These are phyloP conservation scores for Silurus glanis DNA, from an alignment of 2,113 vertebrate genomes.

Conservation along the genomic window DNA sequence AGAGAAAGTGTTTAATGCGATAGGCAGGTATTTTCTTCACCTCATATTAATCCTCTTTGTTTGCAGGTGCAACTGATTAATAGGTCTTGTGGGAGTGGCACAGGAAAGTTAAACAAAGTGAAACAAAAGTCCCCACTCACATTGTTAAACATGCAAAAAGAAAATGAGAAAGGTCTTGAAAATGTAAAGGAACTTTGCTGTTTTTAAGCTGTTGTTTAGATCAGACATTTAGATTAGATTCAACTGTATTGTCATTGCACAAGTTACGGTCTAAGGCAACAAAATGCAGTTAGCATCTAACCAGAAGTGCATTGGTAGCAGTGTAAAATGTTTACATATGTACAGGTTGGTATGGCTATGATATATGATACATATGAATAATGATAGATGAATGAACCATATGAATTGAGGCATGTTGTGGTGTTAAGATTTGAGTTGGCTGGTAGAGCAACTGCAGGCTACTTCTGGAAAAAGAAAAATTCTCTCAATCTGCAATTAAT, in stretches of 20 bases:
- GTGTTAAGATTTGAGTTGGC: too few relatives aligned
- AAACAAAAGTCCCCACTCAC: slow-evolving; percentile 48
- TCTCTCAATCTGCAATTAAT: not conserved
- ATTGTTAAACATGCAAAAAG: slow-evolving; percentile 5
- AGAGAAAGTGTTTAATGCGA: slow-evolving; percentile 68
- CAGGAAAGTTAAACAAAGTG: slow-evolving; percentile 41
- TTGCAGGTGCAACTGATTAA: slow-evolving; percentile 71
- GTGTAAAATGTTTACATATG: too few relatives aligned
- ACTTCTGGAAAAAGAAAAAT: not conserved
- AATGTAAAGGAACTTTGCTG: not conserved
- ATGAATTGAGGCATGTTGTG: not conserved
- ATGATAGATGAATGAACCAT: too few relatives aligned
- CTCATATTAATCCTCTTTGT: slow-evolving; percentile 63
- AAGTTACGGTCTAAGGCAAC: too few relatives aligned
- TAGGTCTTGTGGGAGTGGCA: slow-evolving; percentile 61
- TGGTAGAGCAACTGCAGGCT: not conserved
- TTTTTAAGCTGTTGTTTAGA: not conserved
- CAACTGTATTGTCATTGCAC: too few relatives aligned
- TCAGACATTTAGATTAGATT: not conserved
- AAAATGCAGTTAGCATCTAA: too few relatives aligned
- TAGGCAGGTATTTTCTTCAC: slow-evolving; percentile 65
- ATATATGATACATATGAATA: too few relatives aligned
- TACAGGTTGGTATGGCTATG: too few relatives aligned
- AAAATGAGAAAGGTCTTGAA: slow-evolving; percentile 22
- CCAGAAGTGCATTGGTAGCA: too few relatives aligned